Evolutionary conservation across 2,113 vertebrate species (phyloP).

Genomic region (Plecturocebus donacophilus): DNA sequence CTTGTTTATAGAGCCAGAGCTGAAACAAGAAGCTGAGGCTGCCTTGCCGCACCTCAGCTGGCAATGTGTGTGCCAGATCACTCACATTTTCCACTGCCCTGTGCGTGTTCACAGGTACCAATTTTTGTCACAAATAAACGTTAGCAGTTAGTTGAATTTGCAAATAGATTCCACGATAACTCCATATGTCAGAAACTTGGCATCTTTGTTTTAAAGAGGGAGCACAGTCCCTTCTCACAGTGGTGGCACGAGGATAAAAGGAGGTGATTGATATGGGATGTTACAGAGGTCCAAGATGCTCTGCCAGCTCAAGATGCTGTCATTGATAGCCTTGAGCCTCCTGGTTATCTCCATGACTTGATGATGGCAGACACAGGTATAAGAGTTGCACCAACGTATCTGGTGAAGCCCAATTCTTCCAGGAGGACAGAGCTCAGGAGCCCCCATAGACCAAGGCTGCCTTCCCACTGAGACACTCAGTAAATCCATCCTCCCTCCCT

Average conservation of each 20-base stretch:
- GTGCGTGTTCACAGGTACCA: neutral
- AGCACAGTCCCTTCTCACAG: neutral
- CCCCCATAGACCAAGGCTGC: neutral
- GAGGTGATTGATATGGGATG: neutral
- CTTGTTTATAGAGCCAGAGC: neutral
- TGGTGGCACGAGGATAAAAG: neutral
- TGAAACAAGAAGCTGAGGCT: neutral
- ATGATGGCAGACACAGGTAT: neutral
- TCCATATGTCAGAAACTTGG: neutral
- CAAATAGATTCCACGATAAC: neutral
- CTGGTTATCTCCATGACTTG: neutral
- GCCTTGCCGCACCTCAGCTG: neutral
- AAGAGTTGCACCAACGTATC: neutral
- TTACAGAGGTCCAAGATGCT: neutral
- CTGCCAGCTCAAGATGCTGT: accelerated
- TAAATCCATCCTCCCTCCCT: neutral
- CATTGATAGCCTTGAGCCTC: neutral
- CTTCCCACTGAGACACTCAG: neutral
- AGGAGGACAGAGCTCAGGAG: neutral
- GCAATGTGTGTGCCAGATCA: accelerated
- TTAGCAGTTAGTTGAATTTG: neutral
- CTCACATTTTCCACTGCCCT: neutral
- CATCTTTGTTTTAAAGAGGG: neutral
- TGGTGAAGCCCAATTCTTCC: neutral
- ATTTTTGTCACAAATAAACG: neutral